Percentiles rank a stretch among this genome's conserved stretches.
Evolutionary conservation across 2,113 vertebrate genomes (phyloP).

Genomic region (Anolis carolinensis): DNA sequence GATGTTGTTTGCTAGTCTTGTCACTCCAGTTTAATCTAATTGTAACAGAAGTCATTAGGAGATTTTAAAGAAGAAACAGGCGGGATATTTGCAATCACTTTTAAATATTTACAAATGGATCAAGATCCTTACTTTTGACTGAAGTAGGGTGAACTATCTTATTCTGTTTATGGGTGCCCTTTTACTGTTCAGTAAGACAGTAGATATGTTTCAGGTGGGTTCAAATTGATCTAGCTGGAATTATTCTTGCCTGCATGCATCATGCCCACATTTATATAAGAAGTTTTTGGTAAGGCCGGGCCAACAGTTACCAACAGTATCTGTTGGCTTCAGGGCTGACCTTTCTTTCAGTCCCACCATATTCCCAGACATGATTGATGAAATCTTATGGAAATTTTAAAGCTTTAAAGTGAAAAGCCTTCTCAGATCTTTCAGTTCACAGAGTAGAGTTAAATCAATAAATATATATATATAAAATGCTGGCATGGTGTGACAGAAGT

Average conservation of each 20-base stretch:
- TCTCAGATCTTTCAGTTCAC: too few relatives aligned
- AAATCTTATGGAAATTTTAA: too few relatives aligned
- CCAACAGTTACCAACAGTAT: too few relatives aligned
- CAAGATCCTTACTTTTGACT: not conserved
- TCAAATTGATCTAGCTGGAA: not conserved
- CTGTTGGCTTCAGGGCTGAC: too few relatives aligned
- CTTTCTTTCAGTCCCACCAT: too few relatives aligned
- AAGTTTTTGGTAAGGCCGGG: too few relatives aligned
- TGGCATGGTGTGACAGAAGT: too few relatives aligned
- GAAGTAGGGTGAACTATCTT: not conserved
- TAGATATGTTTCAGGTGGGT: not conserved
- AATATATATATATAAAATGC: too few relatives aligned
- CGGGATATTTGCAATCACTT: not conserved
- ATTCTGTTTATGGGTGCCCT: not conserved
- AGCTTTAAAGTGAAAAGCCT: too few relatives aligned
- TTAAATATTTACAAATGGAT: not conserved
- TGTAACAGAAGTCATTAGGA: not conserved
- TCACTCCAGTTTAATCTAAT: not conserved
- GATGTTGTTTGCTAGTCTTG: slow-evolving; percentile 7
- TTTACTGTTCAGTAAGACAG: not conserved
- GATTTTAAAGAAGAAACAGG: not conserved
- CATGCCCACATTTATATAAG: not conserved
- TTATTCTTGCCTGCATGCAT: not conserved
- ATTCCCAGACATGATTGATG: too few relatives aligned
- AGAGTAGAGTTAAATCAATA: too few relatives aligned